Base-by-base conservation (phyloP, 2,113 vertebrate genomes). In the Ammospiza nelsoni region DNA sequence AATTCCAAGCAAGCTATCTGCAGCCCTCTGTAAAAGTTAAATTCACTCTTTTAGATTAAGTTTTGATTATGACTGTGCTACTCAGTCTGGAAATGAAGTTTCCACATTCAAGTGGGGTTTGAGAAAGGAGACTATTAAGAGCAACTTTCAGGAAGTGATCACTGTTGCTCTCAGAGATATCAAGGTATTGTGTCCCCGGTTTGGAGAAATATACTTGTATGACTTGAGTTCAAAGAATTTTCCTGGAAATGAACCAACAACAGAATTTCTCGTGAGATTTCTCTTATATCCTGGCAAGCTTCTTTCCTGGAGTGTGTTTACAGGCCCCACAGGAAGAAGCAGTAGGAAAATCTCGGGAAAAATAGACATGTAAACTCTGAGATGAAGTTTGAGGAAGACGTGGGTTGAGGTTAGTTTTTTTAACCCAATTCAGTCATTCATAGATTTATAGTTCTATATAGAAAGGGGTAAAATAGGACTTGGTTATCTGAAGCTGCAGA, bases 251-350 rank as follows among this genome's bases (percentile, higher is more conserved):
- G 54, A 90, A 90, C 86, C 94, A 95, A 62, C 35, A 94, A 63
- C 80, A 90, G 76, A 95, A 90, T 94, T 95, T 93, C 90, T 96
- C 20, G 1, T 95, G 94, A 96, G 95, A 95, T 84, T 96, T 93
- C 90, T 96, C 73, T 84, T 74, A 68, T 92, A 90, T 94, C 85
- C 88, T 96, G 95, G 94, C 95, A 95, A 92, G 41, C 73, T 87
- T 90, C 84, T 94, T 95, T 96, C 91, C 95, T 95, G 86, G 69
- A 89, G 49, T 58, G 80, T 78, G 48, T 78, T 93, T 90, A 68
- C 80, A 89, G 73, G 94, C 88, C 92, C 61, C 94, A 96, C 92
- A 96, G 95, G 94, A 97, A 97, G 94, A 89, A 72, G 69, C 54
- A 78, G 66, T 65, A 84, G 83, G 83, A 96, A 91, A 88, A 84